Evolutionary conservation across 2,888 invertebrate genomes (phyloP).

Genomic region (Andricus quercusramuli): DNA sequence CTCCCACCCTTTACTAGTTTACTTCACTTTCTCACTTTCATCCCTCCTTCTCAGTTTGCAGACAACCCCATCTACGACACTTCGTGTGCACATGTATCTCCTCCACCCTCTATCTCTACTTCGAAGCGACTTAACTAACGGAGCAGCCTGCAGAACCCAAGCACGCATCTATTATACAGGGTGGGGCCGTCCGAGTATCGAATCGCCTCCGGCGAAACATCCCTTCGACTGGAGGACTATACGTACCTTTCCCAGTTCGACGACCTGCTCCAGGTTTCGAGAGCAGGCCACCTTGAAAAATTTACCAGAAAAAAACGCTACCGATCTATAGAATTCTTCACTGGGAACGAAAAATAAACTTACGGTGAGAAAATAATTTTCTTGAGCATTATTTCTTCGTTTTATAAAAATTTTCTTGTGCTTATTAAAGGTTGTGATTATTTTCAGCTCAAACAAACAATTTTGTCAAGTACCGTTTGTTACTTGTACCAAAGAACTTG

Average conservation of each 20-base stretch:
- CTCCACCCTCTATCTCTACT: constrained; percentile 29
- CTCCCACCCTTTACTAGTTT: constrained; percentile 38
- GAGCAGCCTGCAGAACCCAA: constrained; percentile 38
- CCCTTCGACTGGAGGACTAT: constrained; percentile 24
- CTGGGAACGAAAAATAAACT: no score
- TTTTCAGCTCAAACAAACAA: no score
- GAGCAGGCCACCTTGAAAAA: constrained; percentile 2
- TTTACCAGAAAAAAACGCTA: background rate
- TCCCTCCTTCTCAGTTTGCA: constrained; percentile 35
- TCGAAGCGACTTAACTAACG: constrained; percentile 55
- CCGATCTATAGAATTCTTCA: background rate
- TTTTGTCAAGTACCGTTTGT: no score
- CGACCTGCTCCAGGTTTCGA: constrained; percentile 8
- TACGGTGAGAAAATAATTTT: no score
- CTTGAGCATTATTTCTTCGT: no score
- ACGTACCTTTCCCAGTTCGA: constrained; percentile 24
- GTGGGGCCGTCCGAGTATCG: constrained; percentile 50
- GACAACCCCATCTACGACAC: constrained; percentile 13
- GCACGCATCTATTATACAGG: constrained; percentile 54
- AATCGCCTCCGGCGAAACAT: constrained; percentile 47
- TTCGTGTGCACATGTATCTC: constrained; percentile 18
- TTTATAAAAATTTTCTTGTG: no score
- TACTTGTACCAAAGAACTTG: no score
- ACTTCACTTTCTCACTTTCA: constrained; percentile 27
- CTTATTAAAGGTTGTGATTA: no score